A percentile compares a stretch with the other conserved stretches of the same genome.
Evolutionary conservation across 2,113 vertebrate genomes (phyloP).

Genomic region (Myocastor coypus): DNA sequence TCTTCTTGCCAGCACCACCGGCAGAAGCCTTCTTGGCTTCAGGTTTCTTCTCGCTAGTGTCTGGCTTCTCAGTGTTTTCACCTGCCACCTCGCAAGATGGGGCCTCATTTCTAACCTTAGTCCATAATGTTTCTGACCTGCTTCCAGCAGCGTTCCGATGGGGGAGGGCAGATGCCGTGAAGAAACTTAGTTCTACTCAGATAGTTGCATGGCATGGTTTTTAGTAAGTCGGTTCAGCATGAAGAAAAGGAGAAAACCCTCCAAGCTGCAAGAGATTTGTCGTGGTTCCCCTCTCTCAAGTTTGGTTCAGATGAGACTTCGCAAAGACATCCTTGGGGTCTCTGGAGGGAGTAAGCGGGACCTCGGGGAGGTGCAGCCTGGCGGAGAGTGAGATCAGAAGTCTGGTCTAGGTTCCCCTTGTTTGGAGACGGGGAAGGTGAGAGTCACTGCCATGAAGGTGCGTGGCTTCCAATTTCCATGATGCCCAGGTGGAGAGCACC

Average conservation of each 20-base stretch:
- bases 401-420: neutral
- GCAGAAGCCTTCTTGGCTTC: too few species aligned
- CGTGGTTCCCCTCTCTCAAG: neutral
- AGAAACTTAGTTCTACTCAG: conserved; percentile 14
- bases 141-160: neutral
- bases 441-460: neutral
- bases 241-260: neutral
- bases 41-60: too few species aligned
- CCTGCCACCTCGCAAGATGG: too few species aligned
- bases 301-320: neutral
- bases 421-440: neutral
- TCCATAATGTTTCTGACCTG: neutral
- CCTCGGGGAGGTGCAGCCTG: neutral
- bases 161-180: neutral
- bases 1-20: too few species aligned
- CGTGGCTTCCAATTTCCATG: neutral
- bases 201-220: neutral
- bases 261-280: neutral
- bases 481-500: neutral
- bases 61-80: too few species aligned
- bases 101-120: neutral
- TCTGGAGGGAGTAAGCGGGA: neutral
- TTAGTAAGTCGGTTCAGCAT: neutral
- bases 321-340: neutral
- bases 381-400: neutral